Evolutionary conservation across 2,797 vertebrate genomes (phyloP).

Genomic region (Ceryle rudis): DNA sequence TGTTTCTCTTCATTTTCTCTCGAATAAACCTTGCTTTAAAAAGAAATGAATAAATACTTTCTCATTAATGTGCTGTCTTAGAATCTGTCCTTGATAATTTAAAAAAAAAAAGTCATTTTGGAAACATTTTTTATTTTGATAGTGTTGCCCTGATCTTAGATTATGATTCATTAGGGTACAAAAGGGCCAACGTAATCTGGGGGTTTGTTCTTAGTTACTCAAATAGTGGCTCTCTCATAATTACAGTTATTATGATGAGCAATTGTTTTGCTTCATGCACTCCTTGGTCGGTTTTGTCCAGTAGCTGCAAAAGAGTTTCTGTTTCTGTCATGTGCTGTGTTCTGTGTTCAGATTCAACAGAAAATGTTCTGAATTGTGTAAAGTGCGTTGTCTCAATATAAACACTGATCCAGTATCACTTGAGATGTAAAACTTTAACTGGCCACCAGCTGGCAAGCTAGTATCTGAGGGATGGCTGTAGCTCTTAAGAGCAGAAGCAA

Average conservation of each 20-base stretch:
- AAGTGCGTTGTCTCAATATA: accelerated
- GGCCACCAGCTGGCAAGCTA: constrained; percentile 29
- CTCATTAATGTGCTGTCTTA: neutral
- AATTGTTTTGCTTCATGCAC: neutral
- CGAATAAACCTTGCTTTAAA: constrained; percentile 38
- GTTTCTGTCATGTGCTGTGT: neutral
- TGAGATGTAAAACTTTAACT: neutral
- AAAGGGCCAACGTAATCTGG: neutral
- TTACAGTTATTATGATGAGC: too few species aligned
- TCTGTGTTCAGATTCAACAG: neutral
- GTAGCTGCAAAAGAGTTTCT: neutral
- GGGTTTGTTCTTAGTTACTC: neutral
- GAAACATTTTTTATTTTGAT: neutral
- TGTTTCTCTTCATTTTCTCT: constrained; percentile 17
- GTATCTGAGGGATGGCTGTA: neutral
- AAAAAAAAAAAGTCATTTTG: neutral
- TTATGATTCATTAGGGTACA: neutral
- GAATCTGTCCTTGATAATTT: neutral
- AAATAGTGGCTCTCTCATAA: too few species aligned
- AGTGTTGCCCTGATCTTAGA: neutral
- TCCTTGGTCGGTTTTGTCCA: neutral
- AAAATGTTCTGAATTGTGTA: neutral
- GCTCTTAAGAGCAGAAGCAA: neutral
- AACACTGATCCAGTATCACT: neutral
- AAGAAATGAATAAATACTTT: neutral